Percentiles rank a stretch among this genome's conserved stretches.
These are phyloP conservation scores for Campoletis sonorensis DNA, from an alignment of 1,140 invertebrate genomes.

Conservation along the genomic window DNA sequence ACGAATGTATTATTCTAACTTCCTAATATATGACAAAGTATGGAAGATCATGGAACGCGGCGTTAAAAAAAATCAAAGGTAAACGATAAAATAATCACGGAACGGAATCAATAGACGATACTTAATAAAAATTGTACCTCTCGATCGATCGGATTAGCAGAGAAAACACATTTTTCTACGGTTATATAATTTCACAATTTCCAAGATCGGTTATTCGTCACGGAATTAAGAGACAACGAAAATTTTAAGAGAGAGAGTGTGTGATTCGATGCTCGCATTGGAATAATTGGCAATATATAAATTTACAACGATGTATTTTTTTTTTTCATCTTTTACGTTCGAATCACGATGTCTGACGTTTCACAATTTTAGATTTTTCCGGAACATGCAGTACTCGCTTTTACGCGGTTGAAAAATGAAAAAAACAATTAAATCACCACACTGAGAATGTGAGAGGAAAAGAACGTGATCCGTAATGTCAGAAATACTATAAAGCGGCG, in stretches of 20 bases:
- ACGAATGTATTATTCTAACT: conserved; percentile 27
- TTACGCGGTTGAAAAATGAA: not conserved
- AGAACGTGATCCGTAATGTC: not conserved
- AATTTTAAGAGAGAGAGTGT: not conserved
- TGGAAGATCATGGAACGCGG: conserved; percentile 40
- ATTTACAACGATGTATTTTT: conserved; percentile 31
- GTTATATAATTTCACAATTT: conserved; percentile 21
- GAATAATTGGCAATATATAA: conserved; percentile 37
- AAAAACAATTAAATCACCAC: not conserved
- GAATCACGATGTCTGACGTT: not conserved
- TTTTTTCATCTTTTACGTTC: not conserved
- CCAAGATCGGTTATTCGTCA: conserved; percentile 1
- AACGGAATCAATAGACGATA: conserved; percentile 12
- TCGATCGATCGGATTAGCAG: not conserved
- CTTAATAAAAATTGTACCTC: not conserved
- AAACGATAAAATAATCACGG: conserved; percentile 26
- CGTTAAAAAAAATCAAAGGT: conserved; percentile 29
- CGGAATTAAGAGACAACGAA: not conserved
- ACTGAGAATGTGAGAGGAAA: not conserved
- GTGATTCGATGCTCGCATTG: conserved; percentile 17
- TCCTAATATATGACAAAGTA: conserved; percentile 41
- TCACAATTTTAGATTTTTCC: not conserved
- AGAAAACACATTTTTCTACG: not conserved
- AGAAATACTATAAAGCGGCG: conserved; percentile 12
- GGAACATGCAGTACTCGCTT: not conserved